Evolutionary conservation across 2,113 vertebrate species (phyloP).

Genomic region (Picathartes gymnocephalus): DNA sequence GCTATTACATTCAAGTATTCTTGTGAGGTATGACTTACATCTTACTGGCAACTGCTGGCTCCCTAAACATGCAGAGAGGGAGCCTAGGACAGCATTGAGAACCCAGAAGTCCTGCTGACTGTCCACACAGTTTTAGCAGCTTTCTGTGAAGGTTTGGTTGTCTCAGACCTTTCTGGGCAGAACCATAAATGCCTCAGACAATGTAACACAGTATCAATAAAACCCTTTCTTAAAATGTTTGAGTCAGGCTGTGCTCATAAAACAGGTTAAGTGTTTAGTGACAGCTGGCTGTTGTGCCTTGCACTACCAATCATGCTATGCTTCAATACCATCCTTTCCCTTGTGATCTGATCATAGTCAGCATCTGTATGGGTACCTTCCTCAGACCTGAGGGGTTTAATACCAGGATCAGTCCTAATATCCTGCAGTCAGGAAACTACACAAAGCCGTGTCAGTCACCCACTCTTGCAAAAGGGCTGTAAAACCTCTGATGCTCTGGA

Average conservation of each 20-base stretch:
- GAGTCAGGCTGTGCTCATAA: neutral
- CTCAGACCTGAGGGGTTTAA: neutral
- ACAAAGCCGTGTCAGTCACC: neutral
- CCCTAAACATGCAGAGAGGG: neutral
- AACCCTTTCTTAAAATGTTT: neutral
- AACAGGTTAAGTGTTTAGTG: neutral
- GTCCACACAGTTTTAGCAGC: neutral
- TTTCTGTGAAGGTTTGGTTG: neutral
- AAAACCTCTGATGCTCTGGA: neutral
- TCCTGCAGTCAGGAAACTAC: neutral
- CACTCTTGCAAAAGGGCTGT: neutral
- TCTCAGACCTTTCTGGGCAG: neutral
- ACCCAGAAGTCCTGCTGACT: neutral
- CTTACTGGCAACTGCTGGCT: neutral
- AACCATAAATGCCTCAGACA: neutral
- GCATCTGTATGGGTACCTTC: neutral
- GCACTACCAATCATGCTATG: neutral
- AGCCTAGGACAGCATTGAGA: neutral
- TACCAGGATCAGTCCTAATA: neutral
- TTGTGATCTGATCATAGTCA: neutral
- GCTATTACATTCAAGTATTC: neutral
- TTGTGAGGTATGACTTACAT: conserved; percentile 15
- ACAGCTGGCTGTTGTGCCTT: neutral
- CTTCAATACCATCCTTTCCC: neutral
- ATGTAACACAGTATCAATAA: neutral